Conservation (phyloP, 2,888 invertebrate genomes). For the Meganola albula region DNA sequence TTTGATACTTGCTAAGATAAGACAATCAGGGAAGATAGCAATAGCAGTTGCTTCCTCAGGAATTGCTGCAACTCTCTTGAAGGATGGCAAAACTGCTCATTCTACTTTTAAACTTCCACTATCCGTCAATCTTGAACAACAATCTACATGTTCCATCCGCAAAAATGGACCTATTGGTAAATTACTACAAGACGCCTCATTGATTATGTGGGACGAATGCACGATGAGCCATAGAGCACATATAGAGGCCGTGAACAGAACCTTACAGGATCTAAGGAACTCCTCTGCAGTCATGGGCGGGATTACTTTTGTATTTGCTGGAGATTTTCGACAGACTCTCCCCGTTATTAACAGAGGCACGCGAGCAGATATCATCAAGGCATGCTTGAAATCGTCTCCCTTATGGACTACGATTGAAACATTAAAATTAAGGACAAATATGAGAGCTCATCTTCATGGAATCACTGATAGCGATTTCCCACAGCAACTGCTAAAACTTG, state of each 20-base stretch:
- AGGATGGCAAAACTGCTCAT: constrained; percentile 16
- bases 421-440: constrained; percentile 20
- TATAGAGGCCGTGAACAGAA: not conserved
- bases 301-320: constrained; percentile 25
- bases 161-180: not conserved
- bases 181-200: not conserved
- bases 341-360: constrained; percentile 31
- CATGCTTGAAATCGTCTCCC: constrained; percentile 13
- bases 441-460: constrained; percentile 26
- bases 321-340: constrained; percentile 33
- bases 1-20: constrained; percentile 6
- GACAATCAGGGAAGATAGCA: constrained; percentile 5
- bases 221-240: constrained; percentile 2
- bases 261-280: constrained; percentile 1
- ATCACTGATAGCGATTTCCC: constrained; percentile 20
- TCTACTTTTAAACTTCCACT: constrained; percentile 21
- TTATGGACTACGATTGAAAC: constrained; percentile 12
- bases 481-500: constrained; percentile 27
- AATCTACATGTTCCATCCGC: not conserved
- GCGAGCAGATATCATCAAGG: constrained; percentile 27
- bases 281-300: constrained; percentile 15
- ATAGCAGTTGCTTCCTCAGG: constrained; percentile 15
- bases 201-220: not conserved
- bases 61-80: constrained; percentile 15
- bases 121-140: constrained; percentile 4